Percentiles rank a stretch among this genome's conserved stretches.
phyloP scores from a whole-genome alignment of 2,797 vertebrate species.

The Microcaecilia unicolor region DNA sequence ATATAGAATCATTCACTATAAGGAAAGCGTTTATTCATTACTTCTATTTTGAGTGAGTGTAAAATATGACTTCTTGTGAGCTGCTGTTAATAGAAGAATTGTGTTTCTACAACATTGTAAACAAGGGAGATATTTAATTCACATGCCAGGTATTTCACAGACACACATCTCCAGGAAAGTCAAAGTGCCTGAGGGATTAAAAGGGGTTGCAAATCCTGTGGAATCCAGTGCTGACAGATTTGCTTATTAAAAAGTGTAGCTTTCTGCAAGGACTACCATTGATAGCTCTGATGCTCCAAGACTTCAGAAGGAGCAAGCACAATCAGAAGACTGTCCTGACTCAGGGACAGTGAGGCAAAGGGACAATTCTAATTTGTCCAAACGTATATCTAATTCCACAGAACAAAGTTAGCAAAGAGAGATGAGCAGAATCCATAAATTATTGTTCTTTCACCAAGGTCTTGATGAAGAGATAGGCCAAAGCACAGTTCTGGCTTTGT shows the following conservation, averaged over 20 bases:
- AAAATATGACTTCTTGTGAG: conserved; percentile 21
- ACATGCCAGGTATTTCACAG: conserved; percentile 13
- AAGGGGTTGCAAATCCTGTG: conserved; percentile 38
- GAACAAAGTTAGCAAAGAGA: conserved; percentile 68
- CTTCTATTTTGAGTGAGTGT: no score
- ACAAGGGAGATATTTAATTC: conserved; percentile 61
- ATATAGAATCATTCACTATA: no score
- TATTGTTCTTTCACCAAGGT: conserved; percentile 63
- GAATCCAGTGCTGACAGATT: conserved; percentile 67
- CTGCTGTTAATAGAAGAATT: conserved; percentile 59
- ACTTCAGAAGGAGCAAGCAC: conserved; percentile 50
- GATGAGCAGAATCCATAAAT: conserved; percentile 63
- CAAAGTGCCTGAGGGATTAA: conserved; percentile 52
- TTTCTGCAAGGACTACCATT: conserved; percentile 40
- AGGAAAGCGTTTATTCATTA: no score
- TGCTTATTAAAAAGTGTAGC: conserved; percentile 65
- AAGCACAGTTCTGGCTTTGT: conserved; percentile 50
- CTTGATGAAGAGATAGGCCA: conserved; percentile 50
- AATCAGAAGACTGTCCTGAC: conserved; percentile 60
- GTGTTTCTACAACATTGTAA: conserved; percentile 41
- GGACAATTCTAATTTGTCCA: conserved; percentile 71
- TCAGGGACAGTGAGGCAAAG: conserved; percentile 26
- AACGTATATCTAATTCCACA: conserved; percentile 75
- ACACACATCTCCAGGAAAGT: conserved; percentile 43
- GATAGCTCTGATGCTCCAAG: conserved; percentile 31